Base-by-base conservation (phyloP, 1,140 invertebrate genomes). In the Zaprionus nigranus region DNA sequence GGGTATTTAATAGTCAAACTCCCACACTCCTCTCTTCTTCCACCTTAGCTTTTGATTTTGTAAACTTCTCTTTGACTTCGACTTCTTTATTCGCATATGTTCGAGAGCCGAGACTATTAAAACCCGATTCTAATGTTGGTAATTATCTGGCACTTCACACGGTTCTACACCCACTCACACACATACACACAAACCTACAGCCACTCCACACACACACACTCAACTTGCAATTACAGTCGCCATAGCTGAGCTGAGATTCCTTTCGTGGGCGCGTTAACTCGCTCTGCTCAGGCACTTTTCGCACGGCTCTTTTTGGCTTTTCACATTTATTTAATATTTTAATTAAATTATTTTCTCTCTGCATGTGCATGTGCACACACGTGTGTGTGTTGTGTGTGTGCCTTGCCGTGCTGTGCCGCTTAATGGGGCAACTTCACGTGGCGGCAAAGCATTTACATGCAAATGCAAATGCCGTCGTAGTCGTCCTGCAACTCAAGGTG, bases 311-410 rank as follows among this genome's bases (percentile, higher is more conserved):
- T 70, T 72, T 80, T 78, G 64, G 79, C 82, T 75, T 81, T 77
- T 75, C 57, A 71, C 83, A 87, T 86, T 87, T 86, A 82, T 86
- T 90, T 88, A 81, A 88, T 90, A 88, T 88, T 87, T 88, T 88
- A 88, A 88, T 88, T 90, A 88, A 88, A 88, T 88, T 88, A 88
- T 88, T 88, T 20, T 87, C 81, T 74, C 40, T 51, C 69, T 81
- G 82, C 74, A 51, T 22, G 75, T 85, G 78, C 78, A 82, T 66
- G 65, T 61, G 49, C 66, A 78, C 59, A 73, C 79, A 34, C 30
- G 30, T 9, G 57, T 66, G 15, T 43, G 5, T 22, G 75, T 85
- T 75, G 79, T 67, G 65, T 61, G 26, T 61, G 40, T 46, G n/a
- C 40, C n/a, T n/a, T 46, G 40, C 40, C 40, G 40, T 82, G 75